Conservation (phyloP, 2,113 vertebrate genomes). For the Sinocyclocheilus anshuiensis region DNA sequence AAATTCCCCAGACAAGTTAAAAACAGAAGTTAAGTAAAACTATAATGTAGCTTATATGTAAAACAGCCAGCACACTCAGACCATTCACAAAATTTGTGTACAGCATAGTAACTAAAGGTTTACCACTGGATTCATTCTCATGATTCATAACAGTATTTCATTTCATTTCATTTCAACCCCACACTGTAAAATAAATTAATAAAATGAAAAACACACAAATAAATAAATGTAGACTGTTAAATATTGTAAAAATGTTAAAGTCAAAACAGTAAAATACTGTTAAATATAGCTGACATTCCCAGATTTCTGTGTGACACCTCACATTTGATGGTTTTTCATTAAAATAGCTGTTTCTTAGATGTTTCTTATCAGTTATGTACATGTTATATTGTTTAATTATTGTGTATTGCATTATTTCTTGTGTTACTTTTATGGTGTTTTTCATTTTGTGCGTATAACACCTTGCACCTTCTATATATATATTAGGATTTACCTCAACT, state of each 20-base stretch:
- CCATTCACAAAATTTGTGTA: neutral
- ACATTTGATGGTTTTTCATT: neutral
- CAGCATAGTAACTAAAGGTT: neutral
- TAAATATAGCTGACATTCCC: too few relatives aligned
- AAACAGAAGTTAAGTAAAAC: neutral
- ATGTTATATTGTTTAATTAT: too few relatives aligned
- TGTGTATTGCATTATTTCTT: too few relatives aligned
- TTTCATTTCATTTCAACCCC: neutral
- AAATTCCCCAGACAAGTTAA: constrained; percentile 22
- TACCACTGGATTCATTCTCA: neutral
- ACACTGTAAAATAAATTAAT: too few relatives aligned
- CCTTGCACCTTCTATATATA: neutral
- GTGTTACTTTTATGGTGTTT: neutral
- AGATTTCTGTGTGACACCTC: too few relatives aligned
- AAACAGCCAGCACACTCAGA: neutral
- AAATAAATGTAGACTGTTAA: too few relatives aligned
- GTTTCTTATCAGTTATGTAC: neutral
- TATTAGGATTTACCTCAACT: neutral
- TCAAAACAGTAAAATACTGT: too few relatives aligned
- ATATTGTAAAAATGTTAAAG: too few relatives aligned
- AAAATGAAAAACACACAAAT: too few relatives aligned
- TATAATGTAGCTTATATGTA: neutral
- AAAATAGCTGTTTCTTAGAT: neutral
- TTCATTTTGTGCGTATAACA: neutral
- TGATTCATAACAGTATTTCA: neutral